These are phyloP conservation scores for Myopa tessellatipennis DNA, from an alignment of 2,888 invertebrate species.

Conservation along the genomic window DNA sequence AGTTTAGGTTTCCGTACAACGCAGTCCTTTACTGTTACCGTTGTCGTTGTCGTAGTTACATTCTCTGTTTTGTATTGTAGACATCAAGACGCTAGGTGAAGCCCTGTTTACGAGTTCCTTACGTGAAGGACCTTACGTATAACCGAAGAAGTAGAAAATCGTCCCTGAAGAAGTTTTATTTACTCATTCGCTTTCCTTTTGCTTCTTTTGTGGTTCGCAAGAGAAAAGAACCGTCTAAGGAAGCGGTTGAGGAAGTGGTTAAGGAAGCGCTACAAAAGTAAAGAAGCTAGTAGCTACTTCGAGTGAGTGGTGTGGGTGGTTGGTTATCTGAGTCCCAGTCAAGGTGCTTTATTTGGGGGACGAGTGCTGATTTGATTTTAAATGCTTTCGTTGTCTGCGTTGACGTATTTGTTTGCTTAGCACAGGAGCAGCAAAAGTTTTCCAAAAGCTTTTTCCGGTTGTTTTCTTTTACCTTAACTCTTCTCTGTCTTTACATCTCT, in stretches of 20 bases:
- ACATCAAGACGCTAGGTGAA: no score
- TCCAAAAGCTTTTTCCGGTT: conserved; percentile 50
- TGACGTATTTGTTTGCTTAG: conserved; percentile 59
- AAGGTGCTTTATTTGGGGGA: conserved; percentile 33
- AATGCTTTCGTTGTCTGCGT: conserved; percentile 55
- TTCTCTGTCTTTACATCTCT: not conserved
- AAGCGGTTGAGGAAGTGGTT: no score
- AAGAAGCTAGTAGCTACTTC: not conserved
- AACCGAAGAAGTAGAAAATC: no score
- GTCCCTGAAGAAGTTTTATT: no score
- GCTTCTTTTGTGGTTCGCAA: not conserved
- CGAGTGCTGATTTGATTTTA: conserved; percentile 53
- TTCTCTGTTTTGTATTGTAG: no score
- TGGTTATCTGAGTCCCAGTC: not conserved
- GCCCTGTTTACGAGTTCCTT: no score
- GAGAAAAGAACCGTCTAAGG: not conserved
- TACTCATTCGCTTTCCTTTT: not conserved
- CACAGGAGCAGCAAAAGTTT: conserved; percentile 56
- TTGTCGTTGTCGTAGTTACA: no score
- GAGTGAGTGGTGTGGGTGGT: not conserved
- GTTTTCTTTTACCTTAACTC: not conserved
- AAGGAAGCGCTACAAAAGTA: no score
- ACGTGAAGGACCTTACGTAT: no score
- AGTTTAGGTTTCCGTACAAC: no score
- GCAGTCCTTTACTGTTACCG: no score